Percentiles rank a stretch among this genome's conserved stretches.
Evolutionary conservation across 2,888 invertebrate species (phyloP).

Genomic region (Dasysyrphus tricinctus): DNA sequence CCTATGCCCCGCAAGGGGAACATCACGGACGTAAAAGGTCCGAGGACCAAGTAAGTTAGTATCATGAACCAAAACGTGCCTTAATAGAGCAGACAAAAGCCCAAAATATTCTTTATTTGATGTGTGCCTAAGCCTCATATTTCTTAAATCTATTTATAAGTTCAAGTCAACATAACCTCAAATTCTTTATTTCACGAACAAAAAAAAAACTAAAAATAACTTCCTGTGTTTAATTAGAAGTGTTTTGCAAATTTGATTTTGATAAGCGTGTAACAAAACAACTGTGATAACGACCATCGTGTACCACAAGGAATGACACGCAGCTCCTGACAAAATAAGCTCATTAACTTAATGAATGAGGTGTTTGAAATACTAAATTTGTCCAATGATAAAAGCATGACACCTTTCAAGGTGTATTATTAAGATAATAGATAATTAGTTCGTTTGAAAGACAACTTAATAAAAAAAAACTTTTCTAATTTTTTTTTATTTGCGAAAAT

Average conservation of each 20-base stretch:
- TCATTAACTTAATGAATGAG: conserved; percentile 14
- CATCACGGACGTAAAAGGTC: too few relatives aligned
- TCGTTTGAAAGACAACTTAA: neutral
- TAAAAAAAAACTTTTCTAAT: neutral
- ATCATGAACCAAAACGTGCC: too few relatives aligned
- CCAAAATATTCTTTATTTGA: too few relatives aligned
- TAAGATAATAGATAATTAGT: conserved; percentile 3
- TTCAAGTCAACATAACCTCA: neutral
- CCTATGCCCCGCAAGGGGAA: too few relatives aligned
- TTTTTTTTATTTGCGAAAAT: too few relatives aligned
- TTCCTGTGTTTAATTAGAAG: neutral
- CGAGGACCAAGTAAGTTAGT: too few relatives aligned
- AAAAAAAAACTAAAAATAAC: neutral
- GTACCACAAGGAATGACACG: conserved; percentile 1
- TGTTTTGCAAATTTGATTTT: conserved; percentile 1
- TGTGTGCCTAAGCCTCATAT: too few relatives aligned
- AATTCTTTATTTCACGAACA: neutral
- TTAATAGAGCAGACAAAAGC: too few relatives aligned
- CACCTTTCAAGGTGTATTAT: conserved; percentile 15
- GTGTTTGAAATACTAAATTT: conserved; percentile 6
- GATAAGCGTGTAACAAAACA: neutral
- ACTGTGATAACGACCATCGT: neutral
- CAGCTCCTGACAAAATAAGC: conserved; percentile 19
- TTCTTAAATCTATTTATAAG: too few relatives aligned
- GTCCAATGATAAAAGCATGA: neutral